These are phyloP conservation scores for Bradynema listronoti DNA, from an alignment of 1,140 invertebrate genomes.

Conservation along the genomic window DNA sequence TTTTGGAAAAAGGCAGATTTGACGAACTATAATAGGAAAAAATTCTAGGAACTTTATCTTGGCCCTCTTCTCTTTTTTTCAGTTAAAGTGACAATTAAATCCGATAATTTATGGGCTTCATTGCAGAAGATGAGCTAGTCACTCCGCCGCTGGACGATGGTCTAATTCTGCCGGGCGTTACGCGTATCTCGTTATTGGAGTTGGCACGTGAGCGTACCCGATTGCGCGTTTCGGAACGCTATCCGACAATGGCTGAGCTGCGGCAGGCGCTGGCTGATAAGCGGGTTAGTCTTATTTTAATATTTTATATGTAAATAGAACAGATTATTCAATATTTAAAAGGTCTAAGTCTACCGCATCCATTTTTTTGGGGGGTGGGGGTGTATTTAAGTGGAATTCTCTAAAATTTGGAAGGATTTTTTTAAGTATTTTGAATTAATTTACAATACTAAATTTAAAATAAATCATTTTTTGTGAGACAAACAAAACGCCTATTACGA, in stretches of 20 bases:
- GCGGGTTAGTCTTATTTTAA: constrained; percentile 67
- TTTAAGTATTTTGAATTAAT: not conserved
- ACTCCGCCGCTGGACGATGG: constrained; percentile 75
- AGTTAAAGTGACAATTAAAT: no score
- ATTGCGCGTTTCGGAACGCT: constrained; percentile 74
- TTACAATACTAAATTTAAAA: not conserved
- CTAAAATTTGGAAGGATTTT: not conserved
- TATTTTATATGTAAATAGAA: constrained; percentile 22
- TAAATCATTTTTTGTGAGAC: no score
- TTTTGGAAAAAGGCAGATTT: no score
- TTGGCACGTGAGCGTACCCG: constrained; percentile 74
- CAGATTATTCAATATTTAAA: constrained; percentile 1
- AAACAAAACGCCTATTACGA: no score
- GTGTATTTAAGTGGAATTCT: no score
- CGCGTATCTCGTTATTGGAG: constrained; percentile 76
- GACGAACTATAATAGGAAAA: no score
- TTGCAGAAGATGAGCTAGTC: constrained; percentile 76
- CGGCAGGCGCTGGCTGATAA: constrained; percentile 70
- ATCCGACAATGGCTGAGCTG: constrained; percentile 78
- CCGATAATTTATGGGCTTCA: constrained; percentile 13
- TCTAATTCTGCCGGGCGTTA: constrained; percentile 84
- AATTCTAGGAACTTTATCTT: no score
- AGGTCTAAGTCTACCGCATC: no score
- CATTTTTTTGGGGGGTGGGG: no score
- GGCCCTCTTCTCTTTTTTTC: no score